Evolutionary conservation across 2,113 vertebrate species (phyloP).

Genomic region (Menura novaehollandiae): DNA sequence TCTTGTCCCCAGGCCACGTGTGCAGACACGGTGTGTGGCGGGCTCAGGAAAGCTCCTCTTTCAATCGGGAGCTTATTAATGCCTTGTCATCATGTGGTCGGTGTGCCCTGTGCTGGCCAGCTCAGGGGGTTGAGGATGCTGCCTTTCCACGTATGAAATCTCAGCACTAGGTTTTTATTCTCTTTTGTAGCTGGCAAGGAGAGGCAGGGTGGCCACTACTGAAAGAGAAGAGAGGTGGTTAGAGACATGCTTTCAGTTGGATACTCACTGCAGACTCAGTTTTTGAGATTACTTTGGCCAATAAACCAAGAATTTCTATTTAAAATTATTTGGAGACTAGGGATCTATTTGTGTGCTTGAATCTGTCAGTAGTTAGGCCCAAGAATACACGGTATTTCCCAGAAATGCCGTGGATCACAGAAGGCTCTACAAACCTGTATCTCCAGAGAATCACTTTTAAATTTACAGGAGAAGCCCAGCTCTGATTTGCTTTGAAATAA

Average conservation of each 20-base stretch:
- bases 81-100: rapidly evolving
- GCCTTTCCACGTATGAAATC: background rate
- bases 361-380: background rate
- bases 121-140: background rate
- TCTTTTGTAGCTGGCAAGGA: background rate
- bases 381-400: background rate
- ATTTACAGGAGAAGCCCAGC: background rate
- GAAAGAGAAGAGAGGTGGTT: background rate
- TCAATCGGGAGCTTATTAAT: background rate
- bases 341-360: background rate
- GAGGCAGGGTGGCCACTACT: background rate
- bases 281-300: background rate
- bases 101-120: background rate
- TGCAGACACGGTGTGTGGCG: rapidly evolving
- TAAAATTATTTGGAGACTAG: background rate
- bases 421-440: background rate
- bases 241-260: background rate
- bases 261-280: background rate
- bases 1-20: background rate
- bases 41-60: background rate
- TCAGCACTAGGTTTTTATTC: background rate
- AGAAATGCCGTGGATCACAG: background rate
- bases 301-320: background rate
- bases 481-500: background rate
- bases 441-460: background rate